Evolutionary conservation across 2,888 invertebrate species (phyloP), one percentile per base, ranked within the genome.

Genomic region (Mythimna loreyi): DNA sequence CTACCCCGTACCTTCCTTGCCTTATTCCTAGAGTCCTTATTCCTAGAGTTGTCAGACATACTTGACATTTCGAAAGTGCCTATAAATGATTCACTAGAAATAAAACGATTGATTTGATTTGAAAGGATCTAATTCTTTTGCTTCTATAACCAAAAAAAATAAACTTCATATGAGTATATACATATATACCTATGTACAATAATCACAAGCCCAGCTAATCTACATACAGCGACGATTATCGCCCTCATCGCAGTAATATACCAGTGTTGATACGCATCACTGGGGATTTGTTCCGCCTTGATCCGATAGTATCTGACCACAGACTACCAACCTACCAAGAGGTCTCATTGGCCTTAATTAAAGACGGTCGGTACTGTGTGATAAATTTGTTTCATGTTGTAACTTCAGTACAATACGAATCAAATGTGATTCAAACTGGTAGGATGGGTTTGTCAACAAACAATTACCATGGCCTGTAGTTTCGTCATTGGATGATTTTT

Each of bases 141-240:
- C 19, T 19, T 16, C 4, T 6, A 16, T 40, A 40, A 40, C 8
- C 13, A n/a, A 11, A 11, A 19, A 61, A n/a, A 28, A 16, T 9
- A 61, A 47, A 57, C 16, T 36, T 19, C 9, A 30, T 8, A 13
- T 40, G 11, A 19, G 21, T 55, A 49, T 11, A 61, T 8, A 28
- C 52, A 49, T 11, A 61, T 8, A 28, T 2, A 21, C 28, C 4
- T 40, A 36, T 5, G 19, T 66, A 56, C 49, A 64, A 64, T 45
- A 64, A 68, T 68, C 85, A 83, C 86, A 86, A 87, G 85, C 75
- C 66, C 4, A 21, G 9, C 71, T 84, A 88, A 92, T 92, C 88
- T 92, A 87, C 93, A 93, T 93, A 91, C 76, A 86, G 67, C 71
- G 79, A 47, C 86, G 89, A 93, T 94, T 90, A 93, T 91, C 89